Base-by-base conservation (phyloP, 2,113 vertebrate species). In the Tauraco erythrolophus region DNA sequence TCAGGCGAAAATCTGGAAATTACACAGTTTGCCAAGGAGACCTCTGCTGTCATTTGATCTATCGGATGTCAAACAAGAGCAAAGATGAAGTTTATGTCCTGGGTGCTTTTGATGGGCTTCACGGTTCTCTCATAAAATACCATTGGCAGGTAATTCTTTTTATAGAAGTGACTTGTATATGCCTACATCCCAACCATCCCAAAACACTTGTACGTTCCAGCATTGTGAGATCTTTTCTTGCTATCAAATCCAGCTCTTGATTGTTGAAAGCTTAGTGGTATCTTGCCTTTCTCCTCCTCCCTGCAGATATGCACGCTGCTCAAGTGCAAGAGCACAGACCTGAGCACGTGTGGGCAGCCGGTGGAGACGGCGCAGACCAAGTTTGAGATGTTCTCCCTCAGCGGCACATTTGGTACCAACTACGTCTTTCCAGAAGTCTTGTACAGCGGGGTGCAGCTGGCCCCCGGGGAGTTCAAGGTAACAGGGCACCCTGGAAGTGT, bases 391-490 rank as follows among this genome's bases (percentile, higher is more conserved):
- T 98, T 98, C 89, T 98, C 98, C 35, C 98, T 98, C 81, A 98
- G 98, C 0, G 98, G 98, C 68, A 98, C 97, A 0, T 98, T 98
- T 69, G 75, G 77, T 45, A 98, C 98, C 35, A 97, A 65, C 46
- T 94, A 97, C 1, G 94, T 98, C 41, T 98, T 98, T 61, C 98
- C 98, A 22, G 98, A 98, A 82, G 98, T 98, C 64, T 12, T 98
- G 95, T 94, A 98, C 91, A 98, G 97, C 1, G 94, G 93, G 8
- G 82, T 97, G 89, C 92, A 97, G 61, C 96, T 98, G 88, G 98
- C 97, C 30, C 96, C 98, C 0, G 82, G 96, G 48, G 97, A 98
- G 61, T 98, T 98, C 2, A 28, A 98, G 98, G 98, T 98, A 97
- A 69, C 27, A 54, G 19, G 8, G 5, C 66, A 50, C 53, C 18